A percentile compares a stretch with the other conserved stretches of the same genome.
Evolutionary conservation across 2,888 invertebrate species (phyloP).

Genomic region (Antheraea assamensis): DNA sequence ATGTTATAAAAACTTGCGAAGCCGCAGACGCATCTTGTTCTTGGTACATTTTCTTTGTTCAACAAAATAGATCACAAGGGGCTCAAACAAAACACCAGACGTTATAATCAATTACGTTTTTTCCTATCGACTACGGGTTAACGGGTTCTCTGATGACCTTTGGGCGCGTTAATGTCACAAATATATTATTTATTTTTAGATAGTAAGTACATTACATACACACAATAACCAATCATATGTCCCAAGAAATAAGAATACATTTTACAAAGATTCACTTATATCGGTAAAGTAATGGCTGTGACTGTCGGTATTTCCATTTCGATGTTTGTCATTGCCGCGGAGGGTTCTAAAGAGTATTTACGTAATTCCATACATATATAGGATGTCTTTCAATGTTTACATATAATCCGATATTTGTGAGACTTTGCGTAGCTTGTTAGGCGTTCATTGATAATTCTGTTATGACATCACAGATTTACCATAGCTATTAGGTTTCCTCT

Average conservation of each 20-base stretch:
- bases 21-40: too few species aligned
- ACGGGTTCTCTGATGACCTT: slow-evolving; percentile 4
- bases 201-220: neutral
- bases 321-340: neutral
- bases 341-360: neutral
- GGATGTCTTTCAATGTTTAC: neutral
- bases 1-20: too few species aligned
- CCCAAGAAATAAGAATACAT: neutral
- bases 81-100: neutral
- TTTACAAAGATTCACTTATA: neutral
- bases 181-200: neutral
- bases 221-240: neutral
- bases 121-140: neutral
- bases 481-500: neutral
- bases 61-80: neutral
- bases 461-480: slow-evolving; percentile 17
- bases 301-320: slow-evolving; percentile 5
- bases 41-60: neutral
- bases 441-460: slow-evolving; percentile 13
- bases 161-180: neutral
- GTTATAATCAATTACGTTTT: neutral
- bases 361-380: neutral
- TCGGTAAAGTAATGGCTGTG: neutral
- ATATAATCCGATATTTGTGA: neutral
- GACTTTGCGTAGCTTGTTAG: slow-evolving; percentile 4